Evolutionary conservation across 2,113 vertebrate genomes (phyloP).

Genomic region (Glaucidium brasilianum): DNA sequence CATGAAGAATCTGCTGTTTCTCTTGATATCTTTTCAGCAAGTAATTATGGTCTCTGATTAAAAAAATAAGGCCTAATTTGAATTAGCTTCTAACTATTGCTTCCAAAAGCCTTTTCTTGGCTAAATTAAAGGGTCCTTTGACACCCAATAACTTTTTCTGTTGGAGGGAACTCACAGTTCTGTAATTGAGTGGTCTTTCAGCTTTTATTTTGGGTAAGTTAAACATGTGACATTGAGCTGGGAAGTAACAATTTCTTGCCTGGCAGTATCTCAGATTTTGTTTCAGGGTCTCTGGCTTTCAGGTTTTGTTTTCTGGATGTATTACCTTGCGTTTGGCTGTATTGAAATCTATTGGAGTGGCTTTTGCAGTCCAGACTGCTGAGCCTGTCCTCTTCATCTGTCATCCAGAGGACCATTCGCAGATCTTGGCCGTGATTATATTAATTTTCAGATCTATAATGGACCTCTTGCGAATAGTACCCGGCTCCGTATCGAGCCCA

Average conservation of each 20-base stretch:
- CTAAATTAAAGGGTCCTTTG: neutral
- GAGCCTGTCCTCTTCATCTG: neutral
- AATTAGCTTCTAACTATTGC: neutral
- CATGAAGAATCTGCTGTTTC: neutral
- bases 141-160: fast-evolving
- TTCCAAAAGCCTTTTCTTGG: neutral
- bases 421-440: neutral
- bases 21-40: neutral
- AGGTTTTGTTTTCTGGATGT: no score
- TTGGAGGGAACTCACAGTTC: neutral
- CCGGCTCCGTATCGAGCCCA: fast-evolving
- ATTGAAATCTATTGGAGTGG: neutral
- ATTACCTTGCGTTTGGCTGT: neutral
- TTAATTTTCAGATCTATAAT: neutral
- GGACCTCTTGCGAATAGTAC: neutral
- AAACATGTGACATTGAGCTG: neutral
- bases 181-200: neutral
- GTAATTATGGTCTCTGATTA: neutral
- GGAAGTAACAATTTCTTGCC: neutral
- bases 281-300: neutral
- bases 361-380: neutral
- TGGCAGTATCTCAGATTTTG: neutral
- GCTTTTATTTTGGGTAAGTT: neutral
- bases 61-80: neutral
- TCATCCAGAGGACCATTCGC: neutral